phyloP scores from a whole-genome alignment of 2,888 invertebrate species.

The Philonicus albiceps region DNA sequence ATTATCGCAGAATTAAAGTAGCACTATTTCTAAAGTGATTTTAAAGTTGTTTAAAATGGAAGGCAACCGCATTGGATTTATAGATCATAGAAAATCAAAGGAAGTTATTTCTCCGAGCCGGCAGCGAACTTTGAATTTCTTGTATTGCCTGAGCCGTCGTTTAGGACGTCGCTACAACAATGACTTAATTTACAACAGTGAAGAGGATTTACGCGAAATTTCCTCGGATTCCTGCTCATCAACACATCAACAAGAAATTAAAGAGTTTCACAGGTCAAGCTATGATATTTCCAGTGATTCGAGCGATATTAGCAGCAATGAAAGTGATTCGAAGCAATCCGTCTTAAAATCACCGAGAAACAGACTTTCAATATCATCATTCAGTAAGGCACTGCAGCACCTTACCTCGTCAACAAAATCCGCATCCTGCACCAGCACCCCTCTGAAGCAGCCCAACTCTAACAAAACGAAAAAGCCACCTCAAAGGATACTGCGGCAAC shows the following conservation, averaged over 20 bases:
- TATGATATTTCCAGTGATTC: conserved; percentile 65
- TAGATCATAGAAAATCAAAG: conserved; percentile 32
- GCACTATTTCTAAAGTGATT: not conserved
- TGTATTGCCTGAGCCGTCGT: conserved; percentile 49
- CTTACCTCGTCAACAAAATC: conserved; percentile 68
- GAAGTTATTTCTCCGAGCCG: conserved; percentile 47
- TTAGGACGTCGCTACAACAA: conserved; percentile 47
- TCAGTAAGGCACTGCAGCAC: conserved; percentile 73
- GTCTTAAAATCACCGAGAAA: conserved; percentile 61
- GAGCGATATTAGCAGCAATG: conserved; percentile 69
- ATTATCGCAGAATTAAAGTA: not conserved
- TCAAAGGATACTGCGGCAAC: conserved; percentile 78
- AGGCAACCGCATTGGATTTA: conserved; percentile 27
- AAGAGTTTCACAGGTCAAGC: conserved; percentile 54
- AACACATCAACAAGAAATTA: not conserved
- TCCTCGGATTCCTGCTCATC: conserved; percentile 53
- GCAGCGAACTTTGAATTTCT: conserved; percentile 49
- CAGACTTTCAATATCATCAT: conserved; percentile 68
- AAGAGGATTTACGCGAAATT: conserved; percentile 64
- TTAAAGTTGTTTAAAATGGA: conserved; percentile 13
- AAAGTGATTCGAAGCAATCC: conserved; percentile 54
- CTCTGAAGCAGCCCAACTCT: conserved; percentile 51
- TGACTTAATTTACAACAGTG: conserved; percentile 61
- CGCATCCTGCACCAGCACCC: conserved; percentile 69
- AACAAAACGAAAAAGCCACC: conserved; percentile 59